A percentile compares a stretch with the other conserved stretches of the same genome.
phyloP scores from a whole-genome alignment of 1,140 invertebrate genomes.

The Zaprionus kolodkinae region DNA sequence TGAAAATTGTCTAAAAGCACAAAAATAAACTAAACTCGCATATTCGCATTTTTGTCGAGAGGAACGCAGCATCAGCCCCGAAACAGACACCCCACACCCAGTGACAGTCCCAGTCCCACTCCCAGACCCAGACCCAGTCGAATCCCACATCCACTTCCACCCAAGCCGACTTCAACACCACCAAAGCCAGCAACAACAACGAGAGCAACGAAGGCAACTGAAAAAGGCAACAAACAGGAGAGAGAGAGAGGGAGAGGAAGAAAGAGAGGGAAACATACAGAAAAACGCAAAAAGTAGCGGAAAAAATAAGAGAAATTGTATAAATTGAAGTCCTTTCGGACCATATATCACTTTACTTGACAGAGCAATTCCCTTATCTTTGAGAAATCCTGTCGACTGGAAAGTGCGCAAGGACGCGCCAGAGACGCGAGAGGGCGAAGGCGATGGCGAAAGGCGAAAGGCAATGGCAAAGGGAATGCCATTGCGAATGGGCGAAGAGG shows the following conservation, averaged over 20 bases:
- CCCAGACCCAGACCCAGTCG: background rate
- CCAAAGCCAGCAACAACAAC: slow-evolving; percentile 63
- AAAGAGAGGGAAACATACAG: slow-evolving; percentile 34
- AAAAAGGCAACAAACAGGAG: slow-evolving; percentile 66
- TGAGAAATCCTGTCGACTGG: slow-evolving; percentile 84
- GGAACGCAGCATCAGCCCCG: slow-evolving; percentile 59
- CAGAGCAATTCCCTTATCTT: slow-evolving; percentile 84
- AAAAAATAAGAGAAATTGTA: slow-evolving; percentile 84
- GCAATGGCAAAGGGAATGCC: slow-evolving; percentile 5
- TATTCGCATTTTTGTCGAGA: slow-evolving; percentile 82
- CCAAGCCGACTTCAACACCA: slow-evolving; percentile 48
- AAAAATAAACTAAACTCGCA: slow-evolving; percentile 84
- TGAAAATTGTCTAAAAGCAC: slow-evolving; percentile 82
- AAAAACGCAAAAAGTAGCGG: slow-evolving; percentile 81
- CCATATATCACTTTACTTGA: slow-evolving; percentile 84
- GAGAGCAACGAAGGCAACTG: slow-evolving; percentile 57
- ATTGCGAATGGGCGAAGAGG: slow-evolving; percentile 26
- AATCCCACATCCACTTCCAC: slow-evolving; percentile 14
- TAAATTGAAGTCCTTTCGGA: slow-evolving; percentile 84
- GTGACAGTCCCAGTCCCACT: background rate
- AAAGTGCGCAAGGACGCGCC: slow-evolving; percentile 78
- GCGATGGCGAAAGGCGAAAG: background rate
- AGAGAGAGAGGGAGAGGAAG: slow-evolving; percentile 1
- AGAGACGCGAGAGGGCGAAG: slow-evolving; percentile 27
- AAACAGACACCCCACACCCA: slow-evolving; percentile 18